Conservation (phyloP, 2,797 vertebrate genomes). For the Platyrinchus mystaceus region DNA sequence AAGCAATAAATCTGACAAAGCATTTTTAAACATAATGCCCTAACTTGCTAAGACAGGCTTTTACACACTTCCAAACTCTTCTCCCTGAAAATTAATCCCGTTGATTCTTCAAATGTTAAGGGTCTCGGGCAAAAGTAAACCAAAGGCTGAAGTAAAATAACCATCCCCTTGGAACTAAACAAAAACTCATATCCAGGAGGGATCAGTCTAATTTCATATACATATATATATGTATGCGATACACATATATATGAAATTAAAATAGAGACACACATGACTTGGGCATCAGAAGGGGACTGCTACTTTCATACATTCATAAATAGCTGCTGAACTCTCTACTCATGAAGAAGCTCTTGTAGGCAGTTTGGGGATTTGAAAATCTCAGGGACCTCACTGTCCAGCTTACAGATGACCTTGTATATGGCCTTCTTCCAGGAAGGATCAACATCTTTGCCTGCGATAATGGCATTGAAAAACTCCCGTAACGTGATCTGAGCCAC, state of each 20-base stretch:
- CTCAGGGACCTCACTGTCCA: constrained; percentile 99
- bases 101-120: constrained; percentile 78
- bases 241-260: constrained; percentile 76
- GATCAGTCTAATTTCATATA: constrained; percentile 73
- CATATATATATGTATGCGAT: constrained; percentile 71
- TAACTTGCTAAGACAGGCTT: constrained; percentile 78
- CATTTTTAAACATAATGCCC: constrained; percentile 77
- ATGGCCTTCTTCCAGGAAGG: constrained; percentile 99
- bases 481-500: constrained; percentile 98
- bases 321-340: constrained; percentile 88
- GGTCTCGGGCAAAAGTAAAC: constrained; percentile 81
- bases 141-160: constrained; percentile 76
- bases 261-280: constrained; percentile 73
- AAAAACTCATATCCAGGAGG: constrained; percentile 66
- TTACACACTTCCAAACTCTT: constrained; percentile 81
- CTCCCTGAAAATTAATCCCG: constrained; percentile 79
- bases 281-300: constrained; percentile 89
- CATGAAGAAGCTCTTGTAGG: constrained; percentile 99
- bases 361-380: constrained; percentile 99
- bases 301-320: constrained; percentile 91
- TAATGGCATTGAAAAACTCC: constrained; percentile 99
- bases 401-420: constrained; percentile 99
- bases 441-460: constrained; percentile 99
- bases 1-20: constrained; percentile 52
- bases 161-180: constrained; percentile 72